Percentiles rank a stretch among this genome's conserved stretches.
These are phyloP conservation scores for Nilaparvata lugens DNA, from an alignment of 1,140 invertebrate genomes.

Conservation along the genomic window DNA sequence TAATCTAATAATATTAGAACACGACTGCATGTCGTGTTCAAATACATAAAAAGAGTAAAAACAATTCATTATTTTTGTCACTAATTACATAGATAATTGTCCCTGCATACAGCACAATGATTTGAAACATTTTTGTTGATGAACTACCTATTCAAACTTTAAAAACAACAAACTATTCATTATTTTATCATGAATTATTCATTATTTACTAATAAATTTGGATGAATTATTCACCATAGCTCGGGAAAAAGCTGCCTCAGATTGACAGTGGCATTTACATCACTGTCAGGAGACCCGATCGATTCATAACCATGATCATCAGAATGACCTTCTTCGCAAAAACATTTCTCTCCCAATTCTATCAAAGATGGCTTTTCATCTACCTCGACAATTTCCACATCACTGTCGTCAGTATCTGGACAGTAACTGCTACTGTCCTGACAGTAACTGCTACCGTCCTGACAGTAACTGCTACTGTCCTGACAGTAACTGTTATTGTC, in stretches of 20 bases:
- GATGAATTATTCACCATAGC: not conserved
- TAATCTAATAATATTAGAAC: too few species aligned
- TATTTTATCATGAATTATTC: not conserved
- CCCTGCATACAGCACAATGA: too few species aligned
- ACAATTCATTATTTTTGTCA: too few species aligned
- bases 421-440: not conserved
- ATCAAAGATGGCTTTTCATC: not conserved
- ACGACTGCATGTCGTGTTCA: too few species aligned
- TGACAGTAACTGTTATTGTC: not conserved
- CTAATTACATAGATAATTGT: too few species aligned
- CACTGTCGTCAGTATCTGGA: not conserved
- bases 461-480: not conserved
- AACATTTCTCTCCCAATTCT: not conserved
- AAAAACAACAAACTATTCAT: too few species aligned
- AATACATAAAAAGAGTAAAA: too few species aligned
- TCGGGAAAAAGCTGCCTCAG: not conserved
- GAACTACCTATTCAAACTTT: too few species aligned
- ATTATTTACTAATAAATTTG: not conserved
- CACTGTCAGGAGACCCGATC: not conserved
- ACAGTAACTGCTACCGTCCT: not conserved
- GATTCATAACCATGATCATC: not conserved
- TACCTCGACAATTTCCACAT: not conserved
- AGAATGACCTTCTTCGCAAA: not conserved
- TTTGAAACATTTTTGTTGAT: too few species aligned
- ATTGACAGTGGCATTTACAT: not conserved